Evolutionary conservation across 2,797 vertebrate species (phyloP).

Genomic region (Tokudaia tokunoshimensis): DNA sequence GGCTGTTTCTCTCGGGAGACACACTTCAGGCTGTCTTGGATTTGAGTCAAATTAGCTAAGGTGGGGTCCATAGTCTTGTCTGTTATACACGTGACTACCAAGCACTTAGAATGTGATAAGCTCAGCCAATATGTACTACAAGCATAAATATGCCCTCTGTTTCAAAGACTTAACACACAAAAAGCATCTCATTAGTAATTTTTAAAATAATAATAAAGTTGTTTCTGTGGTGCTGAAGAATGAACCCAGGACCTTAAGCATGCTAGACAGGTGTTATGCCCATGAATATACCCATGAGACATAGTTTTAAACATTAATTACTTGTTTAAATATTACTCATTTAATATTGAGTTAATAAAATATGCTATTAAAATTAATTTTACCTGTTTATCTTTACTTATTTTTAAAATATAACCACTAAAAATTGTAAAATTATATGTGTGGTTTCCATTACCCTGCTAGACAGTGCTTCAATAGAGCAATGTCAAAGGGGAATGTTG

Average conservation of each 20-base stretch:
- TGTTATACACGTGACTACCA: background rate
- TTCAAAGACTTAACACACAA: constrained; percentile 27
- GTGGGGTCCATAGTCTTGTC: background rate
- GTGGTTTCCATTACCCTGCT: background rate
- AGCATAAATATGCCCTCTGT: background rate
- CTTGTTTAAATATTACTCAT: background rate
- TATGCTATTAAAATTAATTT: constrained; percentile 38
- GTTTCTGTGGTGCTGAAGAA: background rate
- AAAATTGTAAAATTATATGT: constrained; percentile 4
- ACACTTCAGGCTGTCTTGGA: background rate
- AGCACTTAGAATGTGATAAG: background rate
- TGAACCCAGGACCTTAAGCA: background rate
- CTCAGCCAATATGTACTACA: background rate
- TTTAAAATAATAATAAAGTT: background rate
- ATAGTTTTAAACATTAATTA: constrained; percentile 14
- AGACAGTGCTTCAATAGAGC: background rate
- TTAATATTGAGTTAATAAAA: constrained; percentile 26
- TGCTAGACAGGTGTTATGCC: background rate
- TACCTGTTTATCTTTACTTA: background rate
- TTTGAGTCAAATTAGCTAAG: background rate
- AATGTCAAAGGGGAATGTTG: background rate
- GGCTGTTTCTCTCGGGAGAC: constrained; percentile 13
- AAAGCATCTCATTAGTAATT: constrained; percentile 7
- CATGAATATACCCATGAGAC: background rate
- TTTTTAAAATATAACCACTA: background rate